Evolutionary conservation across 2,797 vertebrate species (phyloP), one percentile per base, ranked within the genome.

Genomic region (Eleutherodactylus coqui): DNA sequence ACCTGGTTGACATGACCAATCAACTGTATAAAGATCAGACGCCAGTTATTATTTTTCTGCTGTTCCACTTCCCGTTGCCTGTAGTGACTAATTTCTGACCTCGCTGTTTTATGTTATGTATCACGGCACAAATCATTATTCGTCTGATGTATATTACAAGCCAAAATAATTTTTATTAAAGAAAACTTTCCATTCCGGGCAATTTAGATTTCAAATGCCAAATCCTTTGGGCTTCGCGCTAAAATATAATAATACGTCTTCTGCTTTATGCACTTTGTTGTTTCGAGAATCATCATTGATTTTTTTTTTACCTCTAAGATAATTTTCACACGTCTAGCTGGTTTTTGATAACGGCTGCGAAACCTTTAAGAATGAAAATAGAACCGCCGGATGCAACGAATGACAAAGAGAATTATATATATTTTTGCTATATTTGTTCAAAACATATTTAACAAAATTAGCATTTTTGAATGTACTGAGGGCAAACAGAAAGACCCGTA

Each of bases 1-100:
- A 72, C 17, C 34, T 43, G 75, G 2, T 11, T 38, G 78, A 80
- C 78, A 58, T 27, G 24, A 49, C 55, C 70, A 21, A 81, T 75
- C 70, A 67, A 79, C 89, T 90, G 90, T 88, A 91, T 90, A 89
- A 91, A 88, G 90, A 93, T 91, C 89, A 91, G 84, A 85, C 53
- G 16, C 88, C 84, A 89, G 85, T 91, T 87, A 92, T 89, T 90
- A 91, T 81, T 81, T 81, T 21, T 64, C 76, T 29, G 47, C 75
- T 76, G 72, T 81, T 81, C 55, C 72, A 47, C 51, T 34, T 82
- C 29, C 55, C 64, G 47, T 87, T 69, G 67, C 82, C 69, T 36
- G 72, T 75, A 75, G 86, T 81, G 58, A 84, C 77, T 76, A 27
- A 85, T 87, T 87, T 29, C 47, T 76, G 60, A 21, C 34, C 47